Evolutionary conservation across 1,140 invertebrate species (phyloP).

Genomic region (Drosophila busckii): DNA sequence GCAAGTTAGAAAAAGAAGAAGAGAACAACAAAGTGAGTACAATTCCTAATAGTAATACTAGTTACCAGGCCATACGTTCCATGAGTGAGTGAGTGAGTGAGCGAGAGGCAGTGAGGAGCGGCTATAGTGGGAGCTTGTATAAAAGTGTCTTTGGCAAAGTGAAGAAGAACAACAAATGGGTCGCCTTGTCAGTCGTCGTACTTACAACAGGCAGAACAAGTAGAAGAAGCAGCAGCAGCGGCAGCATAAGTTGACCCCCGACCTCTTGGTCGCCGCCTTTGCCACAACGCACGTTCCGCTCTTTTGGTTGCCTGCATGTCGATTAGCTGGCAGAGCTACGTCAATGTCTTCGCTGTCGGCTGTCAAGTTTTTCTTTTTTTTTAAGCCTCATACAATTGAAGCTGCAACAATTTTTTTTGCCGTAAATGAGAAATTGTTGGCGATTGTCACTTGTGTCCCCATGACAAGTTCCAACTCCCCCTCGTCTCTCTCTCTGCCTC

Average conservation of each 20-base stretch:
- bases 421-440: constrained; percentile 64
- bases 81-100: too few species aligned
- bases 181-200: constrained; percentile 59
- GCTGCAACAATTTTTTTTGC: too few species aligned
- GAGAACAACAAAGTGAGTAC: constrained; percentile 2
- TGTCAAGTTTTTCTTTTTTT: neutral
- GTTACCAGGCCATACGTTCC: constrained; percentile 73
- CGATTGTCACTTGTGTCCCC: constrained; percentile 58
- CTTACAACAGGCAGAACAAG: constrained; percentile 24
- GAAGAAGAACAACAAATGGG: constrained; percentile 74
- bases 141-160: constrained; percentile 68
- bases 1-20: constrained; percentile 25
- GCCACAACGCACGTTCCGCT: constrained; percentile 17
- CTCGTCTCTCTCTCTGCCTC: neutral
- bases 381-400: neutral
- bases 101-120: too few species aligned
- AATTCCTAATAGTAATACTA: constrained; percentile 56
- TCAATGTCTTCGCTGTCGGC: constrained; percentile 52
- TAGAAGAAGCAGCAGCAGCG: too few species aligned
- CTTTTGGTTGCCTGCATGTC: constrained; percentile 45
- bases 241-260: neutral
- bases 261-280: constrained; percentile 2
- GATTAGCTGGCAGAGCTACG: constrained; percentile 66
- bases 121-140: too few species aligned
- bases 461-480: neutral